These are phyloP conservation scores for Reinhardtius hippoglossoides DNA, from an alignment of 2,113 vertebrate genomes.

Conservation along the genomic window DNA sequence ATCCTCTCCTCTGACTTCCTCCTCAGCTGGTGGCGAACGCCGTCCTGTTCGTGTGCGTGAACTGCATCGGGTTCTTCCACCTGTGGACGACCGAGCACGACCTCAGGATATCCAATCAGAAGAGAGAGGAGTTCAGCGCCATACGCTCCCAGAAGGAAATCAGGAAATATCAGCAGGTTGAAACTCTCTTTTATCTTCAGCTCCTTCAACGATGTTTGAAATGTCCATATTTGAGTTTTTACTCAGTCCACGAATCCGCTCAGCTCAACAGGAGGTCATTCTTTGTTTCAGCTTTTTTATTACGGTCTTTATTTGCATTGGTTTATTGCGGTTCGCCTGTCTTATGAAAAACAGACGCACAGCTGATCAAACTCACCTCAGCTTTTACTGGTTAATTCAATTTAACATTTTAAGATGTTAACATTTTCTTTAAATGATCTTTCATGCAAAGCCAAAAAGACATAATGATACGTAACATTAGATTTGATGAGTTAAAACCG, in stretches of 20 bases:
- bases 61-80: constrained; percentile 87
- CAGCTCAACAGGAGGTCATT: no score
- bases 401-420: background rate
- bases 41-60: constrained; percentile 87
- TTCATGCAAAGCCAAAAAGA: no score
- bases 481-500: no score
- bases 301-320: background rate
- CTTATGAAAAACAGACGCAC: background rate
- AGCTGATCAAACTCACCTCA: background rate
- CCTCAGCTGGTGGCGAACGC: constrained; percentile 86
- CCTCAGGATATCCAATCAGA: constrained; percentile 83
- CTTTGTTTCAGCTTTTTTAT: background rate
- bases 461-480: no score
- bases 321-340: background rate
- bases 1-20: background rate
- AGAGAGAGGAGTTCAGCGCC: constrained; percentile 85
- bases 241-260: no score
- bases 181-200: background rate
- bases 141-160: constrained; percentile 84
- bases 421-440: no score
- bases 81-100: constrained; percentile 85
- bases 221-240: background rate
- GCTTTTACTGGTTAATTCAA: background rate
- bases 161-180: constrained; percentile 88
- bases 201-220: background rate